Evolutionary conservation across 1,140 invertebrate genomes (phyloP).

Genomic region (Nasonia longicornis): DNA sequence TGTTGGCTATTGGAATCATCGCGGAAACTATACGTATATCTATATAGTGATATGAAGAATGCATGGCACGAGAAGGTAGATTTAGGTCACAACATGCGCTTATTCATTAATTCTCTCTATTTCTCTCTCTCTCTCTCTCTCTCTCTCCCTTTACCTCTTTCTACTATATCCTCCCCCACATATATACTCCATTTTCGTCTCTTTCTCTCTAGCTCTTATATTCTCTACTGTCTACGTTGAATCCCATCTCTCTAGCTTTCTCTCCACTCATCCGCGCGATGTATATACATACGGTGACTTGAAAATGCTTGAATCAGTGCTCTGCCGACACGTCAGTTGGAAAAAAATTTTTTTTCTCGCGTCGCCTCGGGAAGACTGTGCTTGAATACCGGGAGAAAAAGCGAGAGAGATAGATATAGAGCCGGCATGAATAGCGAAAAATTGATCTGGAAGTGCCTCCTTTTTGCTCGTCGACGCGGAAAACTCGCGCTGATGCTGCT

Average conservation of each 20-base stretch:
- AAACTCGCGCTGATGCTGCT: neutral
- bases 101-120: conserved; percentile 49
- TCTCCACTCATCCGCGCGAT: conserved; percentile 13
- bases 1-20: conserved; percentile 6
- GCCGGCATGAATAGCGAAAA: neutral
- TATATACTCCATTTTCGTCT: conserved; percentile 40
- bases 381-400: neutral
- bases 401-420: neutral
- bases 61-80: conserved; percentile 63
- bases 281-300: neutral
- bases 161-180: neutral
- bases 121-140: conserved; percentile 34
- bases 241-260: conserved; percentile 10
- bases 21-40: neutral
- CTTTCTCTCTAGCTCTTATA: conserved; percentile 42
- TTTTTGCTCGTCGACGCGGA: neutral
- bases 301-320: conserved; percentile 27
- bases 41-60: conserved; percentile 38
- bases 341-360: conserved; percentile 31
- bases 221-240: conserved; percentile 25
- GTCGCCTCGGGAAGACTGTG: neutral
- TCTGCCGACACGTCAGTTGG: conserved; percentile 11
- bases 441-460: neutral
- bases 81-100: conserved; percentile 50
- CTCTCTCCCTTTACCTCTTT: conserved; percentile 27